Base-by-base conservation (phyloP, 53 echinoderm and acorn worm species). In the Apostichopus leukothele region DNA sequence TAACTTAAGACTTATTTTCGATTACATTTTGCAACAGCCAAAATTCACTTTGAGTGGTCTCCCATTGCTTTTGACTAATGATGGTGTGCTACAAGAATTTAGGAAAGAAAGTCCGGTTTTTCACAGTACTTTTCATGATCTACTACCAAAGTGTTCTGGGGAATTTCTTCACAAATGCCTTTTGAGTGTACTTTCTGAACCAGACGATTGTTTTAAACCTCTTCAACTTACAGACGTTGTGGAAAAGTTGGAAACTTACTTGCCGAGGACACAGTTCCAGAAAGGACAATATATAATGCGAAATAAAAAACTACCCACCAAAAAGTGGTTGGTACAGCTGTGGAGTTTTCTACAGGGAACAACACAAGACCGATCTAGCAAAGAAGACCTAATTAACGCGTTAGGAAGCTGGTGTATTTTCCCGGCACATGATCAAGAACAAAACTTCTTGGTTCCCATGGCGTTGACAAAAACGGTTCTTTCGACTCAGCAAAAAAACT, bases 141-240 rank as follows among this genome's bases (percentile, higher is more conserved):
- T 86, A 21, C 5, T 86, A 9, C 86, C 68, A 67, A 16, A 66
- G 0, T 86, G 26, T 86, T 26, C 86, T 5, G 2, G 39, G 1
- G 86, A 86, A 39, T 86, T 86, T 67, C 86, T 86, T 50, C 86
- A 86, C 19, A 16, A 12, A 14, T 14, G 67, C 5, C 50, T 86
- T 26, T 14, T 86, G 6, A 12, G n/a, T n/a, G n/a, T n/a, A 7
- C 11, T 81, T 59, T 9, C 21, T 25, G 55, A 81, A 81, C 0
- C 54, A 3, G 81, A 81, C 55, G 53, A 53, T 4, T 81, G 81
- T 11, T 60, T 81, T 55, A 20, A 4, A 18, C 7, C 1, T 1
- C 81, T 81, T 7, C 20, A 19, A 53, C 11, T 81, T 18, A 54
- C 81, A 0, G 81, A 81, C 7, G 3, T 60, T 18, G 81, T 81